Evolutionary conservation across 2,797 vertebrate genomes (phyloP).

Genomic region (Coluber constrictor): DNA sequence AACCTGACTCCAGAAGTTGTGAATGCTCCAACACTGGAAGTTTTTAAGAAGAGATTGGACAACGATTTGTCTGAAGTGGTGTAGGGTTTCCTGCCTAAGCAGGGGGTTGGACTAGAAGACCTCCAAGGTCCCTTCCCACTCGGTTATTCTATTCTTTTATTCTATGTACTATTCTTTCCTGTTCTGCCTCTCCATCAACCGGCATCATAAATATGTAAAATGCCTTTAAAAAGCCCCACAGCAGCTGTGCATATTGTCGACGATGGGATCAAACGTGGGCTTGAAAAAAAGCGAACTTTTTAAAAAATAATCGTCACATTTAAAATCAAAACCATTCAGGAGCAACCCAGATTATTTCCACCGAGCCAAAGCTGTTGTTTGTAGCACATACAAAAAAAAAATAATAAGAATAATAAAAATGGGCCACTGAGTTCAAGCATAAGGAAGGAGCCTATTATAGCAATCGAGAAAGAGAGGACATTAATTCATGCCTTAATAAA

Average conservation of each 20-base stretch:
- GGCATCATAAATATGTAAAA: constrained; percentile 62
- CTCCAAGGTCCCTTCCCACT: too few species aligned
- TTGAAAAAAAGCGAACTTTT: constrained; percentile 6
- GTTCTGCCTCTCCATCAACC: constrained; percentile 30
- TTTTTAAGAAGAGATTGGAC: too few species aligned
- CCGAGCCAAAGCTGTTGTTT: background rate
- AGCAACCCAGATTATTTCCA: fast-evolving
- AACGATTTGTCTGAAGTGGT: too few species aligned
- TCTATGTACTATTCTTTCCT: background rate
- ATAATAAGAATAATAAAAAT: background rate
- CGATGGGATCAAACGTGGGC: constrained; percentile 46
- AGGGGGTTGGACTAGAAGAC: too few species aligned
- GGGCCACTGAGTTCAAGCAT: constrained; percentile 14
- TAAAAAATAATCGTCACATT: constrained; percentile 46
- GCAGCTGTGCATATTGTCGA: constrained; percentile 48
- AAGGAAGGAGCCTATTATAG: background rate
- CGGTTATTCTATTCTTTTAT: too few species aligned
- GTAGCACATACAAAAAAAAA: background rate
- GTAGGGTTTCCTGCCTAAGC: too few species aligned
- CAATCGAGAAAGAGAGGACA: constrained; percentile 8
- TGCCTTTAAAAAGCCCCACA: constrained; percentile 52
- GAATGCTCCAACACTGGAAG: too few species aligned
- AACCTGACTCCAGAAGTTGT: too few species aligned
- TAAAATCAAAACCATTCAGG: constrained; percentile 22
- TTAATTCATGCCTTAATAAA: constrained; percentile 29